Base-by-base conservation (phyloP, 2,888 invertebrate species). In the Griposia aprilina region DNA sequence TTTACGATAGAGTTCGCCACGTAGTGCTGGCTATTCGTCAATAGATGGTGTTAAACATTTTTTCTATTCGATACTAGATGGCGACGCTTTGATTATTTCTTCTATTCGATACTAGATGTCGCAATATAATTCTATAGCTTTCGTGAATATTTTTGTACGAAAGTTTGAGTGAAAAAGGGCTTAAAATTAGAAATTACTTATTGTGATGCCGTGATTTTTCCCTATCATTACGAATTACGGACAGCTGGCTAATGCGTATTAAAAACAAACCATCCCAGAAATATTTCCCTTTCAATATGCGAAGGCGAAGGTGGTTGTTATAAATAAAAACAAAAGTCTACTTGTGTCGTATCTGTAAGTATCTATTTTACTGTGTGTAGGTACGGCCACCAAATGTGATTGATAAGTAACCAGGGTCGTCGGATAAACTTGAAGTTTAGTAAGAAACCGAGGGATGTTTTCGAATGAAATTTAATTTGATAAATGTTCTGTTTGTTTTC, bases 41-140 rank as follows among this genome's bases (percentile, higher is more conserved):
- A 74, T 70, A 92, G 93, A 88, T 88, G 90, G 77, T 87, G 65
- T 11, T 81, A 66, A 62, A 66, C 0, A 15, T 48, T 69, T 0
- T 0, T 5, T 5, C 89, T 89, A 83, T 71, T 83, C 11, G 7
- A 20, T 72, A 72, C 69, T 78, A 91, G 92, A 87, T 88, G 88
- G 48, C 83, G 13, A 7, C 74, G 11, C 17, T 8, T 1, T 11
- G 0, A 11, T 67, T 60, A 62, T 8, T 82, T 73, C 11, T 20
- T 23, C 86, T 88, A 86, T 48, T 89, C 3, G 26, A 59, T 48
- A 30, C 77, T 76, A 92, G 94, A 89, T 89, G 90, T 73, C 88
- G 15, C 17, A 73, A 30, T 52, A 1, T 2, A 23, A n/a, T 30
- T 74, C 0, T 26, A 5, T 50, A 7, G 0, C 17, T 5, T 23